Evolutionary conservation across 2,888 invertebrate genomes (phyloP).

Genomic region (Trypoxylon attenuatum): DNA sequence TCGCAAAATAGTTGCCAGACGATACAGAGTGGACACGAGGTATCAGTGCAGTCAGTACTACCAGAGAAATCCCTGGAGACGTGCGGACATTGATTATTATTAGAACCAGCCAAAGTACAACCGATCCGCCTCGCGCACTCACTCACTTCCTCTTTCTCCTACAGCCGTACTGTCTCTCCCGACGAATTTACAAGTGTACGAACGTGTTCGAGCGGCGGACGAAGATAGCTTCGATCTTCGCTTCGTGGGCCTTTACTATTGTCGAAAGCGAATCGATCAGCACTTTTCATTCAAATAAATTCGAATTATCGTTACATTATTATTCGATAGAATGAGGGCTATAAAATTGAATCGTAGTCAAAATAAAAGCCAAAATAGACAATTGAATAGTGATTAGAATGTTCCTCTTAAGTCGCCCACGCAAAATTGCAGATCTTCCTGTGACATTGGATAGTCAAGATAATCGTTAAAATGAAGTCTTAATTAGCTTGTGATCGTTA

Average conservation of each 20-base stretch:
- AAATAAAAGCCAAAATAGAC: too few species aligned
- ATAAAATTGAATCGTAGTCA: too few species aligned
- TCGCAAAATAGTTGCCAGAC: constrained; percentile 18
- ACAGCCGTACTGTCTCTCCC: not conserved
- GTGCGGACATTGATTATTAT: constrained; percentile 58
- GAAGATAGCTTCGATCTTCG: constrained; percentile 1
- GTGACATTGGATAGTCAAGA: too few species aligned
- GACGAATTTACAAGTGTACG: constrained; percentile 17
- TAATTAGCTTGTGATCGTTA: too few species aligned
- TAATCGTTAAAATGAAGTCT: too few species aligned
- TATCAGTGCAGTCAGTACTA: constrained; percentile 24
- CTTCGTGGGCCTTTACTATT: not conserved
- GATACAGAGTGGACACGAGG: constrained; percentile 24
- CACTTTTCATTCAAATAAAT: too few species aligned
- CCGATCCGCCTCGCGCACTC: constrained; percentile 31
- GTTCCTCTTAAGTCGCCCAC: too few species aligned
- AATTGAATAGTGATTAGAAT: too few species aligned
- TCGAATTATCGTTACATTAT: too few species aligned
- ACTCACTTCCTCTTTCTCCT: not conserved
- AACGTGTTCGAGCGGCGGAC: not conserved
- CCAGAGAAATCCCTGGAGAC: constrained; percentile 50
- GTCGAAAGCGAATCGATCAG: not conserved
- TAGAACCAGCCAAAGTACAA: constrained; percentile 55
- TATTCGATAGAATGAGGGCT: too few species aligned
- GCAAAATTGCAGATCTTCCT: too few species aligned